Evolutionary conservation across 2,113 vertebrate genomes (phyloP), one percentile per base, ranked within the genome.

Genomic region (Peromyscus polionotus): DNA sequence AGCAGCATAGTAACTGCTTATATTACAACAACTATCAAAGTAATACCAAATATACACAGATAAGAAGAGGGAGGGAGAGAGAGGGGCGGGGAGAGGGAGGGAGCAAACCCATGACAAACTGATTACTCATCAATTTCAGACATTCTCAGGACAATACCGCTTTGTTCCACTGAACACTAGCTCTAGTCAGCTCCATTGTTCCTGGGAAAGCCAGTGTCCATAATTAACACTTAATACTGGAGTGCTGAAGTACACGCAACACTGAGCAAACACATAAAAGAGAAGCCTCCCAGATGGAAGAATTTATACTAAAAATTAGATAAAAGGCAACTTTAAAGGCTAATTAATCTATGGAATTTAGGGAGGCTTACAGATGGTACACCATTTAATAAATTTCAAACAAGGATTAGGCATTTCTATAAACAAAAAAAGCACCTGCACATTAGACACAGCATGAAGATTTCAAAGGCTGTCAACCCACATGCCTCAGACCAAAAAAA

Each of bases 401-500:
- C 81, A 94, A 91, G 85, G 93, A 86, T 83, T 70, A 93, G 59
- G 51, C 45, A 67, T 95, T 93, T 96, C 91, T 96, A 86, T 94
- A 93, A 96, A 96, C 89, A 93, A 73, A 51, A 85, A 93, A 81
- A 68, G 89, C 89, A 97, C 97, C 96, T 97, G 95, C 85, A 84
- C 45, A 76, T 88, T 87, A 80, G 17, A 67, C 2, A 59, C 4
- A 92, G 80, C n/a, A 77, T 85, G 80, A 31, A 90, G 68, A 86
- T 92, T 88, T 96, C 91, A 96, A 88, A 97, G 91, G 76, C 85
- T 77, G 70, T 86, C 88, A 72, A 10, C 33, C 10, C 63, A 92
- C 2, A 73, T 22, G 73, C 59, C n/a, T 92, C 94, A 39, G n/a
- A 51, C 57, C 26, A 39, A 88, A 90, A 87, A 87, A 86, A 51